Base-by-base conservation (phyloP, 2,888 invertebrate genomes). In the Brachylomia viminalis region DNA sequence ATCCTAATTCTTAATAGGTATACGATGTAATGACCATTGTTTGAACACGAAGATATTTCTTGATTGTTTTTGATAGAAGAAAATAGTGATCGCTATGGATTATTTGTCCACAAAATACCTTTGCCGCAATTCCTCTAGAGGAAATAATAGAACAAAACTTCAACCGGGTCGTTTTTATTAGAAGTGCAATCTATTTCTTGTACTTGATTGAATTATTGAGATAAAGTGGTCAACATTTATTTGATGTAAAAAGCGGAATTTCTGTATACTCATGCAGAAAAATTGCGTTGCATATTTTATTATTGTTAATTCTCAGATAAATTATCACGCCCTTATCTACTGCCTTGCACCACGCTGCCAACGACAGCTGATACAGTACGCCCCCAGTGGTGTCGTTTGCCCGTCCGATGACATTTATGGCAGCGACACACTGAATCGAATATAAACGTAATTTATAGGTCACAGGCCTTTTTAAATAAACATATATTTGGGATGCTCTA, bases 351-450 rank as follows among this genome's bases (percentile, higher is more conserved):
- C 86, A 75, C 56, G 20, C 58, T 11, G 45, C 76, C 73, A 84
- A 74, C 89, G 88, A 88, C 92, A 91, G 91, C 91, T 92, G 92
- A 92, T 90, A 91, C 91, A 86, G 86, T 88, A 79, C 80, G 87
- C 88, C 90, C 93, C 93, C 93, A 78, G 88, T 87, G 91, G 93
- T 86, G 89, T 89, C 91, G 93, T 93, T 92, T 90, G 89, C 92
- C 90, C 86, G 87, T 87, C 88, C 90, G 92, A 92, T 92, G 94
- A 93, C 94, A 91, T 93, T 93, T 93, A 93, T 92, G 88, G 92
- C 89, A 82, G 77, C 79, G 78, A 78, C 86, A 87, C 84, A 86
- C 88, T 89, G 90, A 85, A 87, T 89, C 87, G 89, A 87, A 86
- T 87, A 91, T 92, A 91, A 92, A 91, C 87, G 86, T 91, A 89